Evolutionary conservation across 2,113 vertebrate species (phyloP).

Genomic region (Trogon surrucura): DNA sequence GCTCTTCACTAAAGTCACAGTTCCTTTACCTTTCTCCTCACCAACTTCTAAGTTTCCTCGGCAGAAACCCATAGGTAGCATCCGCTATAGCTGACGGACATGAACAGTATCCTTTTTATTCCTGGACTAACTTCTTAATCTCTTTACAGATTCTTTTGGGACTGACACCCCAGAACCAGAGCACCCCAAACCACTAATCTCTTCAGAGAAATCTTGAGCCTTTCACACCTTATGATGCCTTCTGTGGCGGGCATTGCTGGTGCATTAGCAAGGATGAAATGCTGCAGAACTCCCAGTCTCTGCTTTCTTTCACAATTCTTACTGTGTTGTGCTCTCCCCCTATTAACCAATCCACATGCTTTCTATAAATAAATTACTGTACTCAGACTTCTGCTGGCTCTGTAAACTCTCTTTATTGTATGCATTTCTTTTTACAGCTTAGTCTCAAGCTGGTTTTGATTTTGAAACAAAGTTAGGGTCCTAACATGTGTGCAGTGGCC

Average conservation of each 20-base stretch:
- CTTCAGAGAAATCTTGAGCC: background rate
- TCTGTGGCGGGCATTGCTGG: background rate
- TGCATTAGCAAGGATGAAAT: background rate
- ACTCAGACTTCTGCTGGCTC: constrained; percentile 7
- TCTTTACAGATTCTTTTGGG: background rate
- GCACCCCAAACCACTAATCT: background rate
- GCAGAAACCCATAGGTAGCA: background rate
- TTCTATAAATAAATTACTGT: constrained; percentile 58
- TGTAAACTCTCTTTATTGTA: constrained; percentile 9
- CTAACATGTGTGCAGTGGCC: background rate
- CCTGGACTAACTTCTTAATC: background rate
- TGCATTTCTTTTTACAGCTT: constrained; percentile 37
- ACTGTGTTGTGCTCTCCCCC: background rate
- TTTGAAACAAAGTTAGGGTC: constrained; percentile 9
- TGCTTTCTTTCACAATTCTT: background rate
- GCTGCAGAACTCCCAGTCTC: background rate
- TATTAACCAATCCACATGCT: constrained; percentile 8
- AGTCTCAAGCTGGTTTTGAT: background rate
- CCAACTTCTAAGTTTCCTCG: background rate
- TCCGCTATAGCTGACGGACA: background rate
- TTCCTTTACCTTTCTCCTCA: background rate
- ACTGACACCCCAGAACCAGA: background rate
- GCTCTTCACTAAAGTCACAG: background rate
- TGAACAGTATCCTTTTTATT: background rate
- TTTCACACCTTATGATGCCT: background rate